Base-by-base conservation (phyloP, 2,888 invertebrate species). In the Rotaria macrura region DNA sequence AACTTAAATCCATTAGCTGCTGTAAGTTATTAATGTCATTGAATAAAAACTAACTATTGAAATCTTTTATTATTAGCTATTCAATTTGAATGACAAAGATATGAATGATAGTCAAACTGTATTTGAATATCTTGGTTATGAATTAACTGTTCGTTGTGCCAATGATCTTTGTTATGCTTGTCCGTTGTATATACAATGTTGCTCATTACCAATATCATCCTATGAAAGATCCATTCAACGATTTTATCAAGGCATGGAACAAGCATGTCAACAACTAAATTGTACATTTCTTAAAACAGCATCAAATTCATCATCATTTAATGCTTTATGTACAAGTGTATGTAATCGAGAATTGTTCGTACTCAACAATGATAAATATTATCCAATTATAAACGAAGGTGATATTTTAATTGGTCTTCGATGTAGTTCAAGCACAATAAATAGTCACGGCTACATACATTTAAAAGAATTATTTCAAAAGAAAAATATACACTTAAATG, bases 401-500 rank as follows among this genome's bases (percentile, higher is more conserved):
- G 65, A 65, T 34, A 34, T 34, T 10, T 34, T 65, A 65, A 7
- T 65, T 34, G 65, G 65, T 20, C 65, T 65, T 65, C 65, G 65
- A 65, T 20, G 65, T 65, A 38, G 65, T 65, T 65, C 65, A 65
- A 29, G 65, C 20, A 34, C 65, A 65, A 65, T 65, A 34, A 65
- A 65, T 65, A 65, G 34, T 65, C 65, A 65, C 5, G 79, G 79
- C n/a, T 79, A 79, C 43, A 34, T n/a, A 23, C 40, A 25, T 43
- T 43, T 79, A 43, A 79, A 79, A 79, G 43, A 79, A 20, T 43
- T 79, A 43, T 79, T 79, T 79, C 43, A 43, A 43, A 79, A 79
- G 79, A 79, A 79, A 79, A 79, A 79, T 79, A 79, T 79, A 23
- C 79, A 79, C n/a, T 43, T 79, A n/a, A 43, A 79, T 79, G 79